Conservation (phyloP, 2,113 vertebrate species). For the Ursus arctos region DNA sequence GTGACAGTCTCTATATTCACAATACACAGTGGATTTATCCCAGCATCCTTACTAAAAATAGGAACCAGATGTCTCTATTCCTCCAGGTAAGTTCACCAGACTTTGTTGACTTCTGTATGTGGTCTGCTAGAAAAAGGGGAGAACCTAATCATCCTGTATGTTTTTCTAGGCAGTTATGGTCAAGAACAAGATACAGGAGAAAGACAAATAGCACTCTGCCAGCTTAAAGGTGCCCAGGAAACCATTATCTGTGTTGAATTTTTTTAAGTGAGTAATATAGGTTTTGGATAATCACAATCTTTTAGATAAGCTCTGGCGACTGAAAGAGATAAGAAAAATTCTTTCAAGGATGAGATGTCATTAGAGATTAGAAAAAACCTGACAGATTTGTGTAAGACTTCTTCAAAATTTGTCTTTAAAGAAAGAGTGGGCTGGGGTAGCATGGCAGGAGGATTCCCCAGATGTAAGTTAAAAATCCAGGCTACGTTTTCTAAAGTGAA, state of each 20-base stretch:
- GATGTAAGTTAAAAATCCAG: background rate
- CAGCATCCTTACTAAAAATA: background rate
- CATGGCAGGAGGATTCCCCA: background rate
- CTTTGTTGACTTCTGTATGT: background rate
- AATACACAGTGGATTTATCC: background rate
- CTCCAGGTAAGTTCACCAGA: background rate
- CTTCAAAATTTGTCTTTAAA: background rate
- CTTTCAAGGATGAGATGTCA: background rate
- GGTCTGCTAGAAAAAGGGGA: background rate
- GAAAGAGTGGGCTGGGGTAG: background rate
- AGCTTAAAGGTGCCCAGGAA: background rate
- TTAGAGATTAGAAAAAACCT: background rate
- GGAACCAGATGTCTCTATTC: background rate
- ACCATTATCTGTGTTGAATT: background rate
- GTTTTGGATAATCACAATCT: background rate
- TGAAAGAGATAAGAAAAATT: background rate
- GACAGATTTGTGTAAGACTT: background rate
- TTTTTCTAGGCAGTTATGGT: background rate
- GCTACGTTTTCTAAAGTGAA: background rate
- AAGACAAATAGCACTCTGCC: background rate
- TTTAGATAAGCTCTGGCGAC: background rate
- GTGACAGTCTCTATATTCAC: background rate
- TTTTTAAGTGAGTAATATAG: background rate
- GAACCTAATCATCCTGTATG: background rate
- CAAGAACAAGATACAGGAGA: background rate